A percentile compares a stretch with the other conserved stretches of the same genome.
phyloP scores from a whole-genome alignment of 2,888 invertebrate genomes.

The Cryptophagus acutangulus region DNA sequence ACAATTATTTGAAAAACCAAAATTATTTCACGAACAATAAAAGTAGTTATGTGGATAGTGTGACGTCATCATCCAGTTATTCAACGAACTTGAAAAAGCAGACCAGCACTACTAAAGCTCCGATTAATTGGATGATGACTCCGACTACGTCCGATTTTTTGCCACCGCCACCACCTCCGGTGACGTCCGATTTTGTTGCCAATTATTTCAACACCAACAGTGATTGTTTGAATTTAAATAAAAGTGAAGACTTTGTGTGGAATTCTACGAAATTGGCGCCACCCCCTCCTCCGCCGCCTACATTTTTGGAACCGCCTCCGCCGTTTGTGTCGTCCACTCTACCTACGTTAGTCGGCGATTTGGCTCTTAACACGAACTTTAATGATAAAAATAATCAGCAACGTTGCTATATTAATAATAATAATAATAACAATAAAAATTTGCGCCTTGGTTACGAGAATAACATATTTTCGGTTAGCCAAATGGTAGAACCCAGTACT shows the following conservation, averaged over 20 bases:
- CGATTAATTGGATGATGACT: conserved; percentile 61
- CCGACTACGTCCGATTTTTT: conserved; percentile 49
- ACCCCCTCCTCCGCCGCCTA: too few species aligned
- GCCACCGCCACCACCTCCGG: conserved; percentile 41
- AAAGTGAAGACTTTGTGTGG: conserved; percentile 49
- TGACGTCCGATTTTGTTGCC: conserved; percentile 27
- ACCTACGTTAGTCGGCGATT: conserved; percentile 58
- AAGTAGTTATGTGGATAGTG: too few species aligned
- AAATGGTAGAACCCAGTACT: conserved; percentile 54
- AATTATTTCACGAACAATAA: too few species aligned
- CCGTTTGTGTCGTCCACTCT: conserved; percentile 51
- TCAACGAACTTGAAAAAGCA: too few species aligned
- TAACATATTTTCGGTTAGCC: conserved; percentile 57
- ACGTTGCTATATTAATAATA: too few species aligned
- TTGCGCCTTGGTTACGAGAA: conserved; percentile 40
- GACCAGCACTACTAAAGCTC: conserved; percentile 43
- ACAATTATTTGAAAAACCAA: too few species aligned
- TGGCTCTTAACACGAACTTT: conserved; percentile 45
- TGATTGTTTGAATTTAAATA: conserved; percentile 30
- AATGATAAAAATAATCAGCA: too few species aligned
- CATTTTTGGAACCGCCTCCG: conserved; percentile 46
- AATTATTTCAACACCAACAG: conserved; percentile 33
- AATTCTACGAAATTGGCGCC: conserved; percentile 53
- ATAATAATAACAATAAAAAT: too few species aligned
- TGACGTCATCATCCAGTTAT: too few species aligned